phyloP scores from a whole-genome alignment of 2,888 invertebrate species.

The Dendrolimus pini region DNA sequence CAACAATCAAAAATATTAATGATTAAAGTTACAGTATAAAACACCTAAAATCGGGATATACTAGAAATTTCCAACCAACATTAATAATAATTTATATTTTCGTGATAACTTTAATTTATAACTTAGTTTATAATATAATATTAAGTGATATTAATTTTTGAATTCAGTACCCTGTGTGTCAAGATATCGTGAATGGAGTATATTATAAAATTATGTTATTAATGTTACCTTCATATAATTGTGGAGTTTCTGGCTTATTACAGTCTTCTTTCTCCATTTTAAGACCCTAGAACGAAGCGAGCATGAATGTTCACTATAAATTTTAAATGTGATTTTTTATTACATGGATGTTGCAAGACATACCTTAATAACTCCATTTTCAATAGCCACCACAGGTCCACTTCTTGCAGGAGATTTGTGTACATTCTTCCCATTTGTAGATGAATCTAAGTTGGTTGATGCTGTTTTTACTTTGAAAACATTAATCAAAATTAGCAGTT shows the following conservation, averaged over 20 bases:
- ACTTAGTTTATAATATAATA: too few relatives aligned
- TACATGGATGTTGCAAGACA: not conserved
- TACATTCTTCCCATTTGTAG: not conserved
- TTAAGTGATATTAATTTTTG: too few relatives aligned
- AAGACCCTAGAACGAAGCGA: conserved; percentile 34
- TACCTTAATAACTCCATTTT: conserved; percentile 69
- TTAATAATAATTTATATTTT: too few relatives aligned
- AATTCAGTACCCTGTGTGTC: too few relatives aligned
- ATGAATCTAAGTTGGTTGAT: not conserved
- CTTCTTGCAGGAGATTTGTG: conserved; percentile 27
- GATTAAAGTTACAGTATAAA: too few relatives aligned
- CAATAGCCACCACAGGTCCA: conserved; percentile 61
- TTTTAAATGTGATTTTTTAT: not conserved
- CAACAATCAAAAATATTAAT: too few relatives aligned
- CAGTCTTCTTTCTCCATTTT: conserved; percentile 31
- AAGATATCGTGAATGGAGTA: too few relatives aligned
- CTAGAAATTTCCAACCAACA: too few relatives aligned
- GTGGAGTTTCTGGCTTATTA: conserved; percentile 22
- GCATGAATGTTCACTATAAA: conserved; percentile 1
- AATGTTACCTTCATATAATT: conserved; percentile 27
- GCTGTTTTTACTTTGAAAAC: not conserved
- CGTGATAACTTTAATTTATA: too few relatives aligned
- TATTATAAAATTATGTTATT: too few relatives aligned
- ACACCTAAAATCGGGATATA: too few relatives aligned
- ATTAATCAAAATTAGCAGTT: not conserved